Percentiles rank a stretch among this genome's conserved stretches.
Evolutionary conservation across 2,797 vertebrate genomes (phyloP).

Genomic region (Lepidocolaptes lacrymiger): DNA sequence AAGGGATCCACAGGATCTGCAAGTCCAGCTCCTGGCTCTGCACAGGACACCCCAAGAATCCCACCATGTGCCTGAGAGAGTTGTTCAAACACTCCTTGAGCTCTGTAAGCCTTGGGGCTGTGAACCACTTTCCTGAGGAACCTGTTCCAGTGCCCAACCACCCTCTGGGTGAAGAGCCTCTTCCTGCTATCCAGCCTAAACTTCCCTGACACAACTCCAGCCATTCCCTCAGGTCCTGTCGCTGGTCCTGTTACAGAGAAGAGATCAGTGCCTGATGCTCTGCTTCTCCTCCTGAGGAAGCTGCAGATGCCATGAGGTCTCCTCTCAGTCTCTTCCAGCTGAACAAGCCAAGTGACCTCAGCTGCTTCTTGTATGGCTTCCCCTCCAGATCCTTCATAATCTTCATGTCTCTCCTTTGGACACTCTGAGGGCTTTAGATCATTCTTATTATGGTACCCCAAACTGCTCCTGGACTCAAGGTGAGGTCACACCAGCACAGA

Average conservation of each 20-base stretch:
- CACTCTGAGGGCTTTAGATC: background rate
- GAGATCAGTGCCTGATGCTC: background rate
- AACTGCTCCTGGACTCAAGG: background rate
- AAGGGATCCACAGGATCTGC: background rate
- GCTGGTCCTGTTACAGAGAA: background rate
- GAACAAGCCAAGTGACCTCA: background rate
- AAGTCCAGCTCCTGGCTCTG: background rate
- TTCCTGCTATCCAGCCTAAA: accelerated
- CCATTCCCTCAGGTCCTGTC: accelerated
- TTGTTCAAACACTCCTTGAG: background rate
- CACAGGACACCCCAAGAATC: background rate
- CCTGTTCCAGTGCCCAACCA: accelerated
- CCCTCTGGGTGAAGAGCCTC: background rate
- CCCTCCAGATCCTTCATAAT: background rate
- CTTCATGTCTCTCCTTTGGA: background rate
- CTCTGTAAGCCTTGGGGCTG: background rate
- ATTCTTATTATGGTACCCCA: background rate
- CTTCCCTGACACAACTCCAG: background rate
- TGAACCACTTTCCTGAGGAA: background rate
- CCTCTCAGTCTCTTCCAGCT: background rate
- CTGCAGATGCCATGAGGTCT: background rate
- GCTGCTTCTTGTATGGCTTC: background rate
- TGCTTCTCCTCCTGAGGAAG: accelerated
- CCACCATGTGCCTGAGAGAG: accelerated
- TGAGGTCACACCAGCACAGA: background rate